A percentile compares a stretch with the other conserved stretches of the same genome.
phyloP scores from a whole-genome alignment of 2,113 vertebrate species.

The Pterophyllum scalare region DNA sequence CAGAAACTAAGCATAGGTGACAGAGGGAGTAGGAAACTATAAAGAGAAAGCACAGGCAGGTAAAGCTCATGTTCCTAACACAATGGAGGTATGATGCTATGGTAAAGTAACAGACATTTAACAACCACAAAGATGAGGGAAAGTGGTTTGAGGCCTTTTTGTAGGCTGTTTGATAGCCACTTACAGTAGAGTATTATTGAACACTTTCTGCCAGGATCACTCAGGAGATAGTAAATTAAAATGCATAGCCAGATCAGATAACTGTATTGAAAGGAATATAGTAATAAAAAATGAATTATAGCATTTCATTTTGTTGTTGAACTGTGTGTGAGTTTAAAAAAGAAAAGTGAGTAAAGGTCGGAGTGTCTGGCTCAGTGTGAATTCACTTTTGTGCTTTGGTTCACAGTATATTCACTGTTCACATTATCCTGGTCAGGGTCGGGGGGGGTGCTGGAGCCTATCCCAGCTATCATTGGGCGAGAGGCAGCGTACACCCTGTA shows the following conservation, averaged over 20 bases:
- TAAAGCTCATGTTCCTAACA: neutral
- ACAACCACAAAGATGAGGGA: constrained; percentile 31
- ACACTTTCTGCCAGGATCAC: constrained; percentile 40
- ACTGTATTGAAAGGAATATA: constrained; percentile 50
- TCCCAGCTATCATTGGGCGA: too few species aligned
- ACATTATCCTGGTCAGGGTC: too few species aligned
- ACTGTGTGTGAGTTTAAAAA: constrained; percentile 13
- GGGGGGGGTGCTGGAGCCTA: too few species aligned
- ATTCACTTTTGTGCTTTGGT: neutral
- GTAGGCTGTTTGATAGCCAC: constrained; percentile 55
- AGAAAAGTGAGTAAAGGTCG: neutral
- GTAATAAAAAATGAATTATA: constrained; percentile 63
- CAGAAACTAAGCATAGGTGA: constrained; percentile 4
- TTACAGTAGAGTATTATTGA: constrained; percentile 62
- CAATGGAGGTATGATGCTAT: neutral
- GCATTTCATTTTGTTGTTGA: constrained; percentile 60
- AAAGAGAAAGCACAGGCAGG: neutral
- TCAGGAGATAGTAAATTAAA: constrained; percentile 73
- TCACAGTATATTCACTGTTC: neutral
- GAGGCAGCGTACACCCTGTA: too few species aligned
- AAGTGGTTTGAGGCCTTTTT: constrained; percentile 37
- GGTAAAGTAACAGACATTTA: constrained; percentile 4
- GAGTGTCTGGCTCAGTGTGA: constrained; percentile 6
- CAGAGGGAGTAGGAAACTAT: neutral
- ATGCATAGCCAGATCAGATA: constrained; percentile 69